Evolutionary conservation across 2,797 vertebrate species (phyloP).

Genomic region (Fundulus diaphanus): DNA sequence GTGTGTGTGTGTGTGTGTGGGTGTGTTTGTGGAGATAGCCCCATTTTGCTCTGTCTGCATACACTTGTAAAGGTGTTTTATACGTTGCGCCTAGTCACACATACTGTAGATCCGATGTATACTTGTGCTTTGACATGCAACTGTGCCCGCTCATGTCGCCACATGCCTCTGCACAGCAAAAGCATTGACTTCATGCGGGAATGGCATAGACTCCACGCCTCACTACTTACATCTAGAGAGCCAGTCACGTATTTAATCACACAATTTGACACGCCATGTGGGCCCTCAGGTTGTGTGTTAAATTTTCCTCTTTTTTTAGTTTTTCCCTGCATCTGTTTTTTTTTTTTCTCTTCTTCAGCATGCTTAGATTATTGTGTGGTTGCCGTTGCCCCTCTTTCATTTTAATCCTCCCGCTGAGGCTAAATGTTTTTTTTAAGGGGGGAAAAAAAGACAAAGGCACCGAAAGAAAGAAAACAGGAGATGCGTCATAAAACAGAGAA

Average conservation of each 20-base stretch:
- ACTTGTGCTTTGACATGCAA: slow-evolving; percentile 15
- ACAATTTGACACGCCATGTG: slow-evolving; percentile 75
- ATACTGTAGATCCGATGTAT: slow-evolving; percentile 15
- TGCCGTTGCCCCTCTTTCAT: slow-evolving; percentile 73
- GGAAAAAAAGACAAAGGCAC: slow-evolving; percentile 62
- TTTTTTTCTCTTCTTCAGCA: slow-evolving; percentile 44
- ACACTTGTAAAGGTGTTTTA: slow-evolving; percentile 22
- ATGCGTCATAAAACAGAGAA: slow-evolving; percentile 49
- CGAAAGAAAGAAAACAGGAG: slow-evolving; percentile 58
- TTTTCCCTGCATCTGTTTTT: slow-evolving; percentile 2
- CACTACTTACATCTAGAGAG: slow-evolving; percentile 70
- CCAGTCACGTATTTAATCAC: slow-evolving; percentile 84
- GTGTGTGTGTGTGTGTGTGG: not conserved
- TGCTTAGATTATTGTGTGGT: slow-evolving; percentile 69
- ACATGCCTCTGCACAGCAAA: slow-evolving; percentile 22
- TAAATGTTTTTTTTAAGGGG: slow-evolving; percentile 63
- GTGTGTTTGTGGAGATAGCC: slow-evolving; percentile 5
- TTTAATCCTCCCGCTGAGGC: slow-evolving; percentile 74
- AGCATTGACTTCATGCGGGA: slow-evolving; percentile 48
- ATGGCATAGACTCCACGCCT: slow-evolving; percentile 60
- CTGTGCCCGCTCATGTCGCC: slow-evolving; percentile 4
- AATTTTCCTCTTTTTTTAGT: slow-evolving; percentile 46
- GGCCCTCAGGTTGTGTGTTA: slow-evolving; percentile 77
- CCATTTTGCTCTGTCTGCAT: slow-evolving; percentile 11
- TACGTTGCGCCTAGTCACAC: slow-evolving; percentile 15